phyloP scores from a whole-genome alignment of 1,140 invertebrate species.

The Bombus pyrosoma region DNA sequence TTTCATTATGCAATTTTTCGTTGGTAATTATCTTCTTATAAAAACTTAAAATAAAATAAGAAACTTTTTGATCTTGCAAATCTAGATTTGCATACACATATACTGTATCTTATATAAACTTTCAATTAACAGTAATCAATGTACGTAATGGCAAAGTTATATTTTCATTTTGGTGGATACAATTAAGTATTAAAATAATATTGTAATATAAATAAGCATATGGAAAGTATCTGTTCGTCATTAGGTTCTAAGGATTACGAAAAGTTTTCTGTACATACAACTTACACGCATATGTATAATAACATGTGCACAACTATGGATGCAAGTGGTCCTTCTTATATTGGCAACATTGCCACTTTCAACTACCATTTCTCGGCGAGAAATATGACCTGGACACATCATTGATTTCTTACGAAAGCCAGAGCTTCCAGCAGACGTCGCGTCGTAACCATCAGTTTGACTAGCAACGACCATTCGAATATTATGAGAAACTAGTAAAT shows the following conservation, averaged over 20 bases:
- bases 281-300: neutral
- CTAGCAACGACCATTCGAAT: neutral
- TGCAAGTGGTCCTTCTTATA: neutral
- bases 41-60: neutral
- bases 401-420: constrained; percentile 45
- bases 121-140: neutral
- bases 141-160: no score
- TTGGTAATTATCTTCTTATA: neutral
- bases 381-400: constrained; percentile 26
- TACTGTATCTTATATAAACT: neutral
- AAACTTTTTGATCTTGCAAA: no score
- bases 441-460: neutral
- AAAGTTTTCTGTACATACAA: neutral
- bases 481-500: neutral
- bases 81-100: neutral
- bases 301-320: neutral
- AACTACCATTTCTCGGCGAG: neutral
- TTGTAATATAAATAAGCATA: neutral
- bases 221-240: neutral
- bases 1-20: no score
- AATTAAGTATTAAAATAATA: neutral
- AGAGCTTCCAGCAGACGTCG: neutral
- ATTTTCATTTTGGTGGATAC: no score
- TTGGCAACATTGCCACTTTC: neutral
- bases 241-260: neutral